Base-by-base conservation (phyloP, 2,113 vertebrate genomes). In the Lagopus muta region DNA sequence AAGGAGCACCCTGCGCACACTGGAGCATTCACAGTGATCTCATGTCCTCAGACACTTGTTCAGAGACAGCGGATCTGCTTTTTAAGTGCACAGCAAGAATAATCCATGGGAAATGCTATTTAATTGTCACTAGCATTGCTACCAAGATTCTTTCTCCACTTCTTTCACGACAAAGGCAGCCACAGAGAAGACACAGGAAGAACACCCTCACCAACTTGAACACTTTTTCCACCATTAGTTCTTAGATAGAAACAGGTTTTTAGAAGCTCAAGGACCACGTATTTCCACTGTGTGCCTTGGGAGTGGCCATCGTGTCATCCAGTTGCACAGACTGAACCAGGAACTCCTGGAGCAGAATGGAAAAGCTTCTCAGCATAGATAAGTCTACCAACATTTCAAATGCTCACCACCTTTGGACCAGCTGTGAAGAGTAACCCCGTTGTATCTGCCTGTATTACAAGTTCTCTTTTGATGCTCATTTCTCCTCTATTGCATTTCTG, bases 401-500 rank as follows among this genome's bases (percentile, higher is more conserved):
- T 38, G 65, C 85, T 65, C 65, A 52, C 24, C 75, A 58, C 65
- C 34, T 70, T 43, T 75, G 82, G 65, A 83, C 27, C 76, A 88
- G 76, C 72, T 71, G 52, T 25, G 45, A 77, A 62, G 47, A 88
- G 32, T 30, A 91, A 89, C 81, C 20, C 70, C 54, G 6, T 61
- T 89, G 92, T 82, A 84, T 79, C 79, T 82, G 95, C 62, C 57
- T 75, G 73, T 88, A 47, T 8, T 61, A 82, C 67, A 76, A 83
- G 73, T 66, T 90, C 88, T 90, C 65, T 90, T 95, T 66, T 61
- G 88, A 94, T 94, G 96, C 89, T 86, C 88, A 22, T 86, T 86
- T 88, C 88, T 83, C 82, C 90, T 52, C 80, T 78, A 94, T 94
- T 86, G 74, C 88, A 86, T 93, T 92, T 83, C 71, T 83, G 82